A percentile compares a stretch with the other conserved stretches of the same genome.
phyloP scores from a whole-genome alignment of 2,797 vertebrate species.

The Chanos chanos region DNA sequence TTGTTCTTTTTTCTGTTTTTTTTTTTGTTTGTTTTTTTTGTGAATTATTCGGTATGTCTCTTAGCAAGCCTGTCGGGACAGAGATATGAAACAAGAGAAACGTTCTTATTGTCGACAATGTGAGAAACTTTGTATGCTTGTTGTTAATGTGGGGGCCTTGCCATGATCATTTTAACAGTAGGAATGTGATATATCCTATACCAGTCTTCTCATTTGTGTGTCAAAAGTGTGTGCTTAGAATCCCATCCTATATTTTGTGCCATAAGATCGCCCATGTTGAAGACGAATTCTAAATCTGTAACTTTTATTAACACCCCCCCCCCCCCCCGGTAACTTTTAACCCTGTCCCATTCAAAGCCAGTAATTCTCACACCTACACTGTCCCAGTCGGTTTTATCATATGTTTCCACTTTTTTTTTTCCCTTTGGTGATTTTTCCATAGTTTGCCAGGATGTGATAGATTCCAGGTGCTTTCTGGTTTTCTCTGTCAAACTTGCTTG shows the following conservation, averaged over 20 bases:
- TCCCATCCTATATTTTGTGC: slow-evolving; percentile 22
- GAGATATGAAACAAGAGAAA: not conserved
- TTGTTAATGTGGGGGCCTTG: slow-evolving; percentile 58
- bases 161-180: slow-evolving; percentile 29
- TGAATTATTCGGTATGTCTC: not conserved
- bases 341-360: not conserved
- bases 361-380: not conserved
- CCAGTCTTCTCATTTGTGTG: slow-evolving; percentile 36
- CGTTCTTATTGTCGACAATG: not conserved
- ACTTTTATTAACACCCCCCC: not conserved
- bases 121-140: slow-evolving; percentile 25
- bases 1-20: too few species aligned
- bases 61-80: not conserved
- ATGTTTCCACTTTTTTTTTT: not conserved
- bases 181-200: slow-evolving; percentile 12
- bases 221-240: slow-evolving; percentile 19
- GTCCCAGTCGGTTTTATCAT: not conserved
- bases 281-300: too few species aligned
- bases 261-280: too few species aligned
- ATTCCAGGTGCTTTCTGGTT: not conserved
- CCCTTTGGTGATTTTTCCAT: not conserved
- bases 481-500: slow-evolving; percentile 36
- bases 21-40: not conserved
- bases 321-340: not conserved
- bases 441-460: too few species aligned